phyloP scores from a whole-genome alignment of 2,113 vertebrate genomes.

The Anser brachyrhynchus region DNA sequence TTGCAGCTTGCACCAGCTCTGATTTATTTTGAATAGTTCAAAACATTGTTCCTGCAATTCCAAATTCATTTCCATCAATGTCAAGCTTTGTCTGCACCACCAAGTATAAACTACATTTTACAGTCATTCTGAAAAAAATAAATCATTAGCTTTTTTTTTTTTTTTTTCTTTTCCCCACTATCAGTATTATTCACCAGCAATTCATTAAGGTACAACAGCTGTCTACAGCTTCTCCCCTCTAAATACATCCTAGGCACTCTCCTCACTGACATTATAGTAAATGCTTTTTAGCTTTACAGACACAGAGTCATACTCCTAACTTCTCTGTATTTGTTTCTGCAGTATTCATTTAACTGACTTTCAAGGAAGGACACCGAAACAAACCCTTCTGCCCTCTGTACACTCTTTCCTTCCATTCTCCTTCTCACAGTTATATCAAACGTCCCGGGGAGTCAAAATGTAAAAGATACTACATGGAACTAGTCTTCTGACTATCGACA shows the following conservation, averaged over 20 bases:
- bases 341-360: neutral
- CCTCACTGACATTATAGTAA: neutral
- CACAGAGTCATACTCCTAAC: neutral
- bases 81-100: neutral
- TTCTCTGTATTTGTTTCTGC: neutral
- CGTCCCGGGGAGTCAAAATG: neutral
- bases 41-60: neutral
- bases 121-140: neutral
- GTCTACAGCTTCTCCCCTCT: neutral
- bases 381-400: neutral
- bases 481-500: neutral
- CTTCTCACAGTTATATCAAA: neutral
- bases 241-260: neutral
- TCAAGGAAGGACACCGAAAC: neutral
- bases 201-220: neutral
- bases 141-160: neutral
- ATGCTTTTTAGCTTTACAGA: neutral
- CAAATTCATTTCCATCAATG: neutral
- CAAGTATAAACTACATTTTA: neutral
- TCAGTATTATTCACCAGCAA: neutral
- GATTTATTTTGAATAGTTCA: neutral
- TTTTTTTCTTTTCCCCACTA: neutral
- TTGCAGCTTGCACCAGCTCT: neutral
- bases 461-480: neutral
- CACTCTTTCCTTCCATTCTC: neutral